Conservation (phyloP, 2,888 invertebrate species). For the Pristionchus arcanus region DNA sequence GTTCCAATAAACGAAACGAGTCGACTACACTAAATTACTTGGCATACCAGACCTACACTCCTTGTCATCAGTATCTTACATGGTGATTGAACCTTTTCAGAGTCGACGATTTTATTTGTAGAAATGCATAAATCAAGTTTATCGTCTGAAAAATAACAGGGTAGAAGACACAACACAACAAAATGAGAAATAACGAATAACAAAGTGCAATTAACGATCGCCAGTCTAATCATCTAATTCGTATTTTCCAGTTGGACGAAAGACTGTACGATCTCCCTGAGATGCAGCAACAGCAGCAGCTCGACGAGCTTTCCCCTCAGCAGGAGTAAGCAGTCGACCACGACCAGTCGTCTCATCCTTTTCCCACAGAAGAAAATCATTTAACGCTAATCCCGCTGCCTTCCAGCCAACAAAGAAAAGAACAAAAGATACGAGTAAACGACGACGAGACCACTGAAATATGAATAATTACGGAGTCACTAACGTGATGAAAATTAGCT, state of each 20-base stretch:
- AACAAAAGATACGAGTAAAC: slow-evolving; percentile 72
- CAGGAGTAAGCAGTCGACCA: slow-evolving; percentile 68
- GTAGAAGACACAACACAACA: not conserved
- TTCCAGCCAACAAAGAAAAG: slow-evolving; percentile 76
- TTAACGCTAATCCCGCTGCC: slow-evolving; percentile 70
- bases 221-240: slow-evolving; percentile 67
- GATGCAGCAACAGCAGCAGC: slow-evolving; percentile 48
- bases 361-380: slow-evolving; percentile 71
- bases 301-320: slow-evolving; percentile 67
- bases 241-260: slow-evolving; percentile 60
- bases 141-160: not conserved
- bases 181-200: not conserved
- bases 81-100: not conserved
- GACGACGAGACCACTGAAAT: slow-evolving; percentile 68
- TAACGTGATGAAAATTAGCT: not conserved
- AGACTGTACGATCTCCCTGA: slow-evolving; percentile 58
- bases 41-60: not conserved
- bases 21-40: not conserved
- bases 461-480: not conserved
- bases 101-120: not conserved
- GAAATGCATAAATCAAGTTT: not conserved
- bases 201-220: not conserved
- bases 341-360: slow-evolving; percentile 64
- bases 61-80: not conserved
- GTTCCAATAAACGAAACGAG: not conserved